phyloP scores from a whole-genome alignment of 2,888 invertebrate species.

The Eristalis arbustorum region DNA sequence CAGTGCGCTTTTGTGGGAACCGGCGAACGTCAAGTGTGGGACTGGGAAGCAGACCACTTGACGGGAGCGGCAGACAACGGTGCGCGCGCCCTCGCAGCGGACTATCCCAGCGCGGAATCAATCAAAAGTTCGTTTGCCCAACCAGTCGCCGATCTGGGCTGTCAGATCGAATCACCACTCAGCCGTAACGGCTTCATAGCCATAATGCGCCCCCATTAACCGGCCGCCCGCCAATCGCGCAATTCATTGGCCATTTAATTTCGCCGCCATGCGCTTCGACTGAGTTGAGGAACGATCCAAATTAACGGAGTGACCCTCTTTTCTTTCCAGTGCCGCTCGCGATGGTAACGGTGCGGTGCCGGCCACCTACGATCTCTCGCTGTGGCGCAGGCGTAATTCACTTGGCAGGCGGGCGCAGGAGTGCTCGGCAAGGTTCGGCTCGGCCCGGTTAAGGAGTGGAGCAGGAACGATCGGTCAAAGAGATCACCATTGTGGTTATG shows the following conservation, averaged over 20 bases:
- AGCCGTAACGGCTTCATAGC: slow-evolving; percentile 38
- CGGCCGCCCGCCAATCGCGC: slow-evolving; percentile 38
- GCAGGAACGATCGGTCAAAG: slow-evolving; percentile 64
- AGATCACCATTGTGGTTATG: slow-evolving; percentile 66
- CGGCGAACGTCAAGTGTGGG: slow-evolving; percentile 42
- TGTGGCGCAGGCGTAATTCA: slow-evolving; percentile 19
- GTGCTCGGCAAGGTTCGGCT: slow-evolving; percentile 52
- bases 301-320: slow-evolving; percentile 56
- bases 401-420: slow-evolving; percentile 61
- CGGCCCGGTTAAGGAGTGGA: slow-evolving; percentile 57
- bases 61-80: background rate
- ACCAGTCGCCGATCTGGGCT: background rate
- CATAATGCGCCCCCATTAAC: slow-evolving; percentile 50
- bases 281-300: slow-evolving; percentile 5
- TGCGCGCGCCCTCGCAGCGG: background rate
- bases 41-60: slow-evolving; percentile 55
- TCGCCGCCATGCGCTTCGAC: slow-evolving; percentile 15
- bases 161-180: slow-evolving; percentile 21
- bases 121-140: slow-evolving; percentile 47
- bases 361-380: slow-evolving; percentile 56
- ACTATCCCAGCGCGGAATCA: slow-evolving; percentile 41
- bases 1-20: slow-evolving; percentile 40
- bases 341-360: slow-evolving; percentile 23
- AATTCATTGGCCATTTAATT: slow-evolving; percentile 48
- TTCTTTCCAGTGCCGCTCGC: slow-evolving; percentile 1